Evolutionary conservation across 2,888 invertebrate species (phyloP).

Genomic region (Campoletis raptor): DNA sequence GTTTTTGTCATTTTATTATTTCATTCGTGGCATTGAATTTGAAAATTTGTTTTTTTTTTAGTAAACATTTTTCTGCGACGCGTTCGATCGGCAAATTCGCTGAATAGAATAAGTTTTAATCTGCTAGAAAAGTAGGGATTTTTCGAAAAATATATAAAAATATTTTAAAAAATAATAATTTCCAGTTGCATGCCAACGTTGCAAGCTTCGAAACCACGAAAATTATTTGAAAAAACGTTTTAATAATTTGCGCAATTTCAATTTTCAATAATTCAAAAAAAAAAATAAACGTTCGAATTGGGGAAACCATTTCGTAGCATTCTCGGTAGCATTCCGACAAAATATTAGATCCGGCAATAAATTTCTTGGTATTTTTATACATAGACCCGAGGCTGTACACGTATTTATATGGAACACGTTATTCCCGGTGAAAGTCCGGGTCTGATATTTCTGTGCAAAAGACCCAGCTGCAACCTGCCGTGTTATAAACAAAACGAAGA

Average conservation of each 20-base stretch:
- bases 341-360: not conserved
- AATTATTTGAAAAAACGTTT: too few relatives aligned
- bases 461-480: conserved; percentile 36
- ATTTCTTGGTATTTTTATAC: not conserved
- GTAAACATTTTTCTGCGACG: not conserved
- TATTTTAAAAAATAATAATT: too few relatives aligned
- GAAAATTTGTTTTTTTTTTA: not conserved
- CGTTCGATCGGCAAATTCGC: not conserved
- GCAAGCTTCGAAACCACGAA: too few relatives aligned
- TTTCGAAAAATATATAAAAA: too few relatives aligned
- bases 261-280: too few relatives aligned
- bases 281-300: too few relatives aligned
- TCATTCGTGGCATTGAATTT: not conserved
- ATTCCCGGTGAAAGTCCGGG: conserved; percentile 66
- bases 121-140: too few relatives aligned
- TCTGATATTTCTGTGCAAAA: conserved; percentile 61
- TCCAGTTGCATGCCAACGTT: not conserved
- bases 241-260: too few relatives aligned
- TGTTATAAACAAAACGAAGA: conserved; percentile 57
- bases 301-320: not conserved
- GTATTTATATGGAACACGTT: conserved; percentile 46
- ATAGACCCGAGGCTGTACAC: conserved; percentile 29
- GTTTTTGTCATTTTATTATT: not conserved
- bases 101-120: too few relatives aligned
- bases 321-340: not conserved